phyloP scores from a whole-genome alignment of 2,113 vertebrate species.

The Megaleporinus macrocephalus region DNA sequence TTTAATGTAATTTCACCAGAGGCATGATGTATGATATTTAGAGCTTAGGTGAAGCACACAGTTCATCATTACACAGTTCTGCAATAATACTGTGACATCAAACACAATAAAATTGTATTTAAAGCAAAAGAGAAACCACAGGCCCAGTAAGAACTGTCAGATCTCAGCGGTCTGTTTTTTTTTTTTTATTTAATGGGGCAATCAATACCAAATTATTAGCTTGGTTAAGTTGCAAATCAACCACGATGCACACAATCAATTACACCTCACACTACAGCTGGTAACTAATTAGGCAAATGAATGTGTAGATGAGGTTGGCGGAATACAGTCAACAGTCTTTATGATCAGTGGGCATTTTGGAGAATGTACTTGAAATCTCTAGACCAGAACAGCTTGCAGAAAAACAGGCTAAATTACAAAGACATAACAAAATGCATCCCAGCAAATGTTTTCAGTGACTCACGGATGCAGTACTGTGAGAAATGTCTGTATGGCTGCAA shows the following conservation, averaged over 20 bases:
- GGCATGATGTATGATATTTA: conserved; percentile 55
- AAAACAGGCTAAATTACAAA: conserved; percentile 6
- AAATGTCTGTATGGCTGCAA: neutral
- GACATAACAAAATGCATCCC: no score
- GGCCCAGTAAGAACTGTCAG: conserved; percentile 47
- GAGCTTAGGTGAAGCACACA: conserved; percentile 51
- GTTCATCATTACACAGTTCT: conserved; percentile 61
- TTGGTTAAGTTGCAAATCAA: conserved; percentile 73
- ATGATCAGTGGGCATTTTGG: neutral
- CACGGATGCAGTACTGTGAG: conserved; percentile 18
- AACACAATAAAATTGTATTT: conserved; percentile 67
- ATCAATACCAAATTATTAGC: conserved; percentile 79
- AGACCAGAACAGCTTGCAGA: conserved; percentile 54
- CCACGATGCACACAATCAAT: conserved; percentile 70
- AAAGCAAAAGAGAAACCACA: conserved; percentile 55
- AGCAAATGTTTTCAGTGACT: no score
- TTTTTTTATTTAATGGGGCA: conserved; percentile 64
- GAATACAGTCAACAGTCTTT: conserved; percentile 49
- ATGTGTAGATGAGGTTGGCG: conserved; percentile 30
- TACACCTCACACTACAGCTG: conserved; percentile 56
- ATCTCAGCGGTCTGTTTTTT: conserved; percentile 58
- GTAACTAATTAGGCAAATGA: conserved; percentile 68
- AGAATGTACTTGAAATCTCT: conserved; percentile 40
- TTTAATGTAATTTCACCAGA: conserved; percentile 62
- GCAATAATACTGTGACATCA: conserved; percentile 54